Conservation (phyloP, 2,797 vertebrate genomes). For the Avahi laniger region DNA sequence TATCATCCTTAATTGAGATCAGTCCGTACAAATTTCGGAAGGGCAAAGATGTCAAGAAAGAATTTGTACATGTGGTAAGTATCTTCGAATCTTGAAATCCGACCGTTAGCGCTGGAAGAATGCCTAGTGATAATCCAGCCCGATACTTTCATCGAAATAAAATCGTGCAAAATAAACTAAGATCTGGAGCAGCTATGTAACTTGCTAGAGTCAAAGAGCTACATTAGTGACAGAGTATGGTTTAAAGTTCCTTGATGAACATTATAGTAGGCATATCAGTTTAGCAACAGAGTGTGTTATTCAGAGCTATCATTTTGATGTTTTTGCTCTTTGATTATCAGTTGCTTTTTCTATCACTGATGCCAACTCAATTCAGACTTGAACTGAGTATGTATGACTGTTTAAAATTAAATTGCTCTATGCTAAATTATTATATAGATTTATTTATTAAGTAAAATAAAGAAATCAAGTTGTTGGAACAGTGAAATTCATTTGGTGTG, state of each 20-base stretch:
- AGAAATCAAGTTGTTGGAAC: neutral
- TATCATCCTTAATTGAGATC: conserved; percentile 97
- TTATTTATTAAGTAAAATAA: neutral
- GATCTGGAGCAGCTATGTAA: neutral
- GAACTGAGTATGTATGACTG: neutral
- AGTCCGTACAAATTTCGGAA: conserved; percentile 98
- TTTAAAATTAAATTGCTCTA: neutral
- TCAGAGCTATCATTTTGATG: neutral
- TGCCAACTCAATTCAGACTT: neutral
- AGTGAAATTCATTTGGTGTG: neutral
- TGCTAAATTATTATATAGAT: neutral
- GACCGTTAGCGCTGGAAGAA: neutral
- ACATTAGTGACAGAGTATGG: neutral
- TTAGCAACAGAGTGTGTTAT: neutral
- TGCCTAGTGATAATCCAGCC: neutral
- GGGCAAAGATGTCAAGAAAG: conserved; percentile 88
- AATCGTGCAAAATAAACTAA: neutral
- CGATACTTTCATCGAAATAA: neutral
- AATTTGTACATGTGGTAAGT: conserved; percentile 97
- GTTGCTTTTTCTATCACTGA: neutral
- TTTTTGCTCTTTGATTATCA: neutral
- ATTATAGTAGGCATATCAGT: neutral
- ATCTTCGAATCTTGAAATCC: conserved; percentile 1
- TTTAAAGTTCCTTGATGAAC: neutral
- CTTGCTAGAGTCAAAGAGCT: neutral